These are phyloP conservation scores for Nesidiocoris tenuis DNA, from an alignment of 2,888 invertebrate species.

Conservation along the genomic window DNA sequence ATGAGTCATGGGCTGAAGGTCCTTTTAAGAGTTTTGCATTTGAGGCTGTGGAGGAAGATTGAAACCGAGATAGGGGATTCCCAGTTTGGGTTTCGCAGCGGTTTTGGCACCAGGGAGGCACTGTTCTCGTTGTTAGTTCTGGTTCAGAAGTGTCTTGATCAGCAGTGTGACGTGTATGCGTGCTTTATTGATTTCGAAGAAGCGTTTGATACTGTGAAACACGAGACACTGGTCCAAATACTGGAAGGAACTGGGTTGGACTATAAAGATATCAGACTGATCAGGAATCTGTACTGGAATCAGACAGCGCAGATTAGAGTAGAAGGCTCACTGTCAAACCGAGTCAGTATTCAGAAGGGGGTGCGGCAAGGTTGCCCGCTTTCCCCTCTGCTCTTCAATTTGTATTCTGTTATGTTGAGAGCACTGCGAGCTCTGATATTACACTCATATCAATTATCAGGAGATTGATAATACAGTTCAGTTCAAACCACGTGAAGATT, in stretches of 20 bases:
- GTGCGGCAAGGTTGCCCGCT: conserved; percentile 3
- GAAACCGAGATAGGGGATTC: conserved; percentile 3
- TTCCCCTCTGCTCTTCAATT: conserved; percentile 1
- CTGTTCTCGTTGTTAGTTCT: too few species aligned
- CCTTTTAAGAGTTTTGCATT: neutral
- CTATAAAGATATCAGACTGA: too few species aligned
- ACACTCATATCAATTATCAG: too few species aligned
- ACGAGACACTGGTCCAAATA: too few species aligned
- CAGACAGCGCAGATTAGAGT: too few species aligned
- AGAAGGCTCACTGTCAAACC: neutral
- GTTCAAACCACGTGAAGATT: too few species aligned
- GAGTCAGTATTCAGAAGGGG: neutral
- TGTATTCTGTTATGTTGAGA: neutral
- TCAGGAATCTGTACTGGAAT: too few species aligned
- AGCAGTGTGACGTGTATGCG: neutral
- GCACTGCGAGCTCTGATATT: too few species aligned
- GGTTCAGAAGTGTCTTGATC: conserved; percentile 1
- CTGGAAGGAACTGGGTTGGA: too few species aligned
- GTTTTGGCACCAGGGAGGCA: conserved; percentile 5
- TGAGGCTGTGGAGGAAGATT: neutral
- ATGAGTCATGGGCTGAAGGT: conserved; percentile 5
- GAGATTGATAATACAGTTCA: too few species aligned
- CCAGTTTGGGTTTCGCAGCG: conserved; percentile 4
- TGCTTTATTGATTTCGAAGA: too few species aligned
- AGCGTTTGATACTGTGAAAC: too few species aligned